Evolutionary conservation across 2,113 vertebrate species (phyloP).

Genomic region (Corythaixoides concolor): DNA sequence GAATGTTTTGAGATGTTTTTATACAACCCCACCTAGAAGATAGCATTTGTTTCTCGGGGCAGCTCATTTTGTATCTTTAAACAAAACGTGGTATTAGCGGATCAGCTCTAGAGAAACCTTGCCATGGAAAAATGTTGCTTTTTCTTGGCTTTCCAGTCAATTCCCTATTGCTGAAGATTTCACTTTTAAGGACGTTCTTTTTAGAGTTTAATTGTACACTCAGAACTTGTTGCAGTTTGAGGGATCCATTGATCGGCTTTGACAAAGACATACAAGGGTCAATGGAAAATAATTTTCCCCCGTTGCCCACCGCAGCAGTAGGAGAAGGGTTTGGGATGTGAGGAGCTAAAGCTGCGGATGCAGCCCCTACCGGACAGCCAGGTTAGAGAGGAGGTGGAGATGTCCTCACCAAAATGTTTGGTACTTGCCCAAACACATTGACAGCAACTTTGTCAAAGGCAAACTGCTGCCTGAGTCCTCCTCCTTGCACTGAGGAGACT

Average conservation of each 20-base stretch:
- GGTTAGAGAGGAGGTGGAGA: background rate
- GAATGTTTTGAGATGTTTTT: background rate
- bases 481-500: background rate
- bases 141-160: background rate
- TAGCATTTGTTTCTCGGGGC: background rate
- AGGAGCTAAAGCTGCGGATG: background rate
- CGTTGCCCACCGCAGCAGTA: background rate
- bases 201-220: background rate
- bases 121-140: background rate
- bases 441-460: background rate
- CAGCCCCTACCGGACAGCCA: background rate
- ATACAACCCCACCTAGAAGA: background rate
- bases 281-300: background rate
- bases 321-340: background rate
- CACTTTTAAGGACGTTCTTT: background rate
- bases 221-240: background rate
- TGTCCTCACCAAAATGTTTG: background rate
- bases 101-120: background rate
- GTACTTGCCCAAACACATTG: background rate
- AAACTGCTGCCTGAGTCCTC: background rate
- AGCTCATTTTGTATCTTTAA: conserved; percentile 17
- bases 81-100: background rate
- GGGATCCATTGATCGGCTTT: background rate
- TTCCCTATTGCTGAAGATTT: background rate
- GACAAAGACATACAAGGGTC: background rate